Evolutionary conservation across 2,113 vertebrate species (phyloP).

Genomic region (Salvelinus sp.): DNA sequence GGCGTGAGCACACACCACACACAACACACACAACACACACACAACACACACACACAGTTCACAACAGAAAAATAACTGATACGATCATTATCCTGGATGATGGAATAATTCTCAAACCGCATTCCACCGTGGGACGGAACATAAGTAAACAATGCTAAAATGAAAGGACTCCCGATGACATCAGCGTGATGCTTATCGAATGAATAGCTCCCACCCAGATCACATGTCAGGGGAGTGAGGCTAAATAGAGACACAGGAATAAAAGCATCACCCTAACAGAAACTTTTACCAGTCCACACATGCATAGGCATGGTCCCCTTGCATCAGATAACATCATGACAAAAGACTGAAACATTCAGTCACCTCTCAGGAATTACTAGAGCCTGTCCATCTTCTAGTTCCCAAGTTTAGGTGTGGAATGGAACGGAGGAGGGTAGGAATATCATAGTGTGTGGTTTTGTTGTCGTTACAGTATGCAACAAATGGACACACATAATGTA

Average conservation of each 20-base stretch:
- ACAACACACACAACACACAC: not conserved
- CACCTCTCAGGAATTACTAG: constrained; percentile 26
- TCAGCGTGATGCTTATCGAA: constrained; percentile 32
- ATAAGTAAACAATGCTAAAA: constrained; percentile 23
- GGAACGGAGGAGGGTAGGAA: not conserved
- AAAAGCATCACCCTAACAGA: constrained; percentile 45
- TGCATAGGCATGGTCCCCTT: constrained; percentile 37
- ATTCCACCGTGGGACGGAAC: not conserved
- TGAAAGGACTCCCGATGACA: constrained; percentile 2
- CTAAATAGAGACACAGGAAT: constrained; percentile 36
- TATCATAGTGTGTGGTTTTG: too few relatives aligned
- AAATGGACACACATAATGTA: too few relatives aligned
- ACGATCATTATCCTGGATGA: not conserved
- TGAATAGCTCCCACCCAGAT: constrained; percentile 32
- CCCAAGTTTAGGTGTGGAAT: not conserved
- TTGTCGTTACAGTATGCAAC: too few relatives aligned
- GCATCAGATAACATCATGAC: constrained; percentile 27
- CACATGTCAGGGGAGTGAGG: constrained; percentile 13
- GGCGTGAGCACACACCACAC: not conserved
- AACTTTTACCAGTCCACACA: constrained; percentile 41
- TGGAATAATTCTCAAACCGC: not conserved
- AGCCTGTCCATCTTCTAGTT: not conserved
- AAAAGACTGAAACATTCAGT: constrained; percentile 31
- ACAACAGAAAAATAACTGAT: not conserved
- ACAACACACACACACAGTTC: constrained; percentile 1